A percentile compares a stretch with the other conserved stretches of the same genome.
These are phyloP conservation scores for Malurus splendens DNA, from an alignment of 2,797 vertebrate genomes.

Conservation along the genomic window DNA sequence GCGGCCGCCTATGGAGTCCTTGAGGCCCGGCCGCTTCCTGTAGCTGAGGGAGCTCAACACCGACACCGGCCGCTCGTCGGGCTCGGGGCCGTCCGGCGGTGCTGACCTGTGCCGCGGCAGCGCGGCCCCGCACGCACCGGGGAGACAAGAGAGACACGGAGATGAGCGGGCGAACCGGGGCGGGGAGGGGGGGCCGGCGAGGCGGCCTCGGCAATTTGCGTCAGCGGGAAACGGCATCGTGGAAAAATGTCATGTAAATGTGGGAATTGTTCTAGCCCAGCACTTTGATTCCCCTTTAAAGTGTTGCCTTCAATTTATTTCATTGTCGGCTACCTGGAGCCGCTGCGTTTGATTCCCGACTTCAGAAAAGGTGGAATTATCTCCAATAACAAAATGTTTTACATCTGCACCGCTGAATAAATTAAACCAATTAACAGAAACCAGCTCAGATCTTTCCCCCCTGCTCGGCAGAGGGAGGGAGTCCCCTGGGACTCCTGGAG, in stretches of 20 bases:
- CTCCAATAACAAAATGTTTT: conserved; percentile 66
- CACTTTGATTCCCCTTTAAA: conserved; percentile 60
- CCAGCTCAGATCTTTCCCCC: conserved; percentile 5
- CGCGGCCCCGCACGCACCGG: not conserved
- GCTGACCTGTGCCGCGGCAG: conserved; percentile 62
- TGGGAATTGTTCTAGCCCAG: conserved; percentile 66
- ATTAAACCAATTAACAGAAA: conserved; percentile 70
- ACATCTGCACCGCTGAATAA: conserved; percentile 57
- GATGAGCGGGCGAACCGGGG: not conserved
- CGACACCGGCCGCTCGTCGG: conserved; percentile 80
- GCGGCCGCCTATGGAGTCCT: conserved; percentile 86
- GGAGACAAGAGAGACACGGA: not conserved
- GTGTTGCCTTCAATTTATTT: conserved; percentile 69
- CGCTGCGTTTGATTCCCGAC: not conserved
- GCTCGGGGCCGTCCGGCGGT: conserved; percentile 76
- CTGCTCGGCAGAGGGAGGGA: not conserved
- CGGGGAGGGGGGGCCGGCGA: not conserved
- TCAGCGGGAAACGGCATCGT: conserved; percentile 56
- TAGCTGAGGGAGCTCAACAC: conserved; percentile 93
- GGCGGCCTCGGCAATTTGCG: conserved; percentile 58
- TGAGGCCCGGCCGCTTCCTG: conserved; percentile 82
- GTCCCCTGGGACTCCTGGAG: not conserved
- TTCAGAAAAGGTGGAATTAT: conserved; percentile 59
- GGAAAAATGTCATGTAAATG: conserved; percentile 65
- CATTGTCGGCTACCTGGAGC: conserved; percentile 73